phyloP scores from a whole-genome alignment of 64 coral and sea anemone genomes.

The Trachythela sp. region DNA sequence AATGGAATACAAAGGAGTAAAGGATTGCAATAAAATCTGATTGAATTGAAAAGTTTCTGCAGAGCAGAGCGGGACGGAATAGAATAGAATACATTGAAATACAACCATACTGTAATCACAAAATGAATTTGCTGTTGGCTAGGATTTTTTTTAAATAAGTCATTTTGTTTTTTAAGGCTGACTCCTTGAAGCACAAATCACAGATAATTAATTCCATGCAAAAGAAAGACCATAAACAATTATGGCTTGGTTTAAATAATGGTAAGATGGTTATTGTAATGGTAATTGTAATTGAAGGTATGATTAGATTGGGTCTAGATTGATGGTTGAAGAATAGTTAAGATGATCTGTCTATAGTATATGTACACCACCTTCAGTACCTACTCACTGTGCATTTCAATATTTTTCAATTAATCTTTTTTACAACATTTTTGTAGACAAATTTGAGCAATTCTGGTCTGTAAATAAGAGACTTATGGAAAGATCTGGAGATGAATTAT shows the following conservation, averaged over 20 bases:
- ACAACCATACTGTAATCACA: no score
- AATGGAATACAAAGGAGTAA: no score
- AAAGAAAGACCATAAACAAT: slow-evolving; percentile 96
- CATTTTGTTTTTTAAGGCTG: slow-evolving; percentile 59
- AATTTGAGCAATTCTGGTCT: slow-evolving; percentile 99
- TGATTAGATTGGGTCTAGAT: no score
- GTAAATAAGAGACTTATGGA: slow-evolving; percentile 96
- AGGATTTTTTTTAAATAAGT: no score
- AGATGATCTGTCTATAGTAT: no score
- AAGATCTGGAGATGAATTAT: slow-evolving; percentile 72
- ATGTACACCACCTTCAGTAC: no score
- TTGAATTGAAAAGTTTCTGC: no score
- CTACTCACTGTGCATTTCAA: not conserved
- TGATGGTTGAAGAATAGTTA: no score
- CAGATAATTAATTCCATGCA: slow-evolving; percentile 98
- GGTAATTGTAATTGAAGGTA: not conserved
- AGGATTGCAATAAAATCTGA: no score
- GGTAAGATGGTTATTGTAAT: slow-evolving; percentile 43
- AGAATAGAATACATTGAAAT: no score
- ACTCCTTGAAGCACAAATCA: slow-evolving; percentile 94
- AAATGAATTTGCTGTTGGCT: no score
- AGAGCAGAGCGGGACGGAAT: no score
- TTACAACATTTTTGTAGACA: slow-evolving; percentile 48
- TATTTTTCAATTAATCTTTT: not conserved
- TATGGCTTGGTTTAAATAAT: slow-evolving; percentile 96